Evolutionary conservation across 2,888 invertebrate genomes (phyloP), one percentile per base, ranked within the genome.

Genomic region (Vannuccia rotundouncinata): DNA sequence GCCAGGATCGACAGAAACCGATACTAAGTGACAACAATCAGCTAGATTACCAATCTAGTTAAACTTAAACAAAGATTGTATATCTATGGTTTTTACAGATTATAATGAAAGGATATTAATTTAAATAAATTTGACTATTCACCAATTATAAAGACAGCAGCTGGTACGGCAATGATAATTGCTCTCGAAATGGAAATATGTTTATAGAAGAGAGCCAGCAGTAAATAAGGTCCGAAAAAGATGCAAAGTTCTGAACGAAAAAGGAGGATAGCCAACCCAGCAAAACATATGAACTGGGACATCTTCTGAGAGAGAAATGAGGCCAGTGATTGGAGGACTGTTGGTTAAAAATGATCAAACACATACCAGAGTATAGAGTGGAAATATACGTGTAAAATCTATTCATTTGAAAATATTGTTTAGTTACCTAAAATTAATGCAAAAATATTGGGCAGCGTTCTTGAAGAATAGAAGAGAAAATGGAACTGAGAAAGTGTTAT

Each of bases 401-500:
- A n/a, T n/a, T 10, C 10, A 45, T 45, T 45, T 45, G 17, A 5
- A 80, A 79, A 59, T 82, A 82, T 22, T 22, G 45, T 31, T 1
- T 60, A 84, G 89, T 90, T 91, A 96, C 97, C 95, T 86, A 95
- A 89, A 79, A 94, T 93, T 85, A 98, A 88, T 59, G 93, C 95
- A 91, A 98, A 93, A 31, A 93, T 93, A 88, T 99, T 99, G 80
- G 99, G 98, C 84, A 99, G 90, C 13, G 96, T 92, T 82, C 99
- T 91, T 85, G 94, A 94, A 89, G 94, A 91, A 87, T 99, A 99
- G 88, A 95, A 99, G 91, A 97, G 92, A 86, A 98, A 95, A 89
- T 99, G 99, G 88, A 97, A 99, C 88, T 99, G 99, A 0, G 95
- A 92, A 27, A 93, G 91, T 0, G 94, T 95, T 81, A 98, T 84